Percentiles rank a stretch among this genome's conserved stretches.
Conservation (phyloP, 2,797 vertebrate species). For the Hippoglossus hippoglossus region DNA sequence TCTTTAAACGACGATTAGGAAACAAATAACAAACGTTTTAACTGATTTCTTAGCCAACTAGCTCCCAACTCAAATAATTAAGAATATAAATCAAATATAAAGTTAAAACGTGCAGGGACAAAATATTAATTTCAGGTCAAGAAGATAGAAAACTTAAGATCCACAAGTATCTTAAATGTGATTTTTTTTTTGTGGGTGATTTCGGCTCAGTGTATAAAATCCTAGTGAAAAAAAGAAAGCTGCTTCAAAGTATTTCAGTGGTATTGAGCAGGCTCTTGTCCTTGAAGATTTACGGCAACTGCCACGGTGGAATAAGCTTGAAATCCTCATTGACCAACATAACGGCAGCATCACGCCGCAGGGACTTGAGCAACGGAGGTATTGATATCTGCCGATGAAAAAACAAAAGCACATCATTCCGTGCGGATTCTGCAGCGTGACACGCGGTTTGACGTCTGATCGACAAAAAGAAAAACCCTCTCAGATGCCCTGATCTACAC, state of each 20-base stretch:
- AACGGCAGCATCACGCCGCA: background rate
- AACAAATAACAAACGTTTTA: too few species aligned
- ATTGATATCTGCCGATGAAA: conserved; percentile 23
- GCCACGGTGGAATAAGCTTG: conserved; percentile 15
- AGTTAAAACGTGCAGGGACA: background rate
- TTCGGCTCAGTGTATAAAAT: background rate
- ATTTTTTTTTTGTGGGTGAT: background rate
- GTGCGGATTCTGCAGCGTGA: conserved; percentile 12
- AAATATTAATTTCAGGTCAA: background rate
- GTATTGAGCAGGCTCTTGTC: conserved; percentile 11
- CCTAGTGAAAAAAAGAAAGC: background rate
- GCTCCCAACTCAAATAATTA: background rate
- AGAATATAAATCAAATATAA: background rate
- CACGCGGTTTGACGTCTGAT: conserved; percentile 25
- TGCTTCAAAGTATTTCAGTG: background rate
- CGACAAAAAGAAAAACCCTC: background rate
- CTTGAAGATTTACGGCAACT: conserved; percentile 34
- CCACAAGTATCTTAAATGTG: background rate
- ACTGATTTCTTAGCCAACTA: too few species aligned
- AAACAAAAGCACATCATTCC: conserved; percentile 28
- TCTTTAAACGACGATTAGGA: too few species aligned
- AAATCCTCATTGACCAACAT: conserved; percentile 39
- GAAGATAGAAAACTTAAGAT: background rate
- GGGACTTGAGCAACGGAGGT: background rate
- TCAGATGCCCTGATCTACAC: background rate